A percentile compares a stretch with the other conserved stretches of the same genome.
Evolutionary conservation across 2,797 vertebrate genomes (phyloP).

Genomic region (Oreochromis mossambicus): DNA sequence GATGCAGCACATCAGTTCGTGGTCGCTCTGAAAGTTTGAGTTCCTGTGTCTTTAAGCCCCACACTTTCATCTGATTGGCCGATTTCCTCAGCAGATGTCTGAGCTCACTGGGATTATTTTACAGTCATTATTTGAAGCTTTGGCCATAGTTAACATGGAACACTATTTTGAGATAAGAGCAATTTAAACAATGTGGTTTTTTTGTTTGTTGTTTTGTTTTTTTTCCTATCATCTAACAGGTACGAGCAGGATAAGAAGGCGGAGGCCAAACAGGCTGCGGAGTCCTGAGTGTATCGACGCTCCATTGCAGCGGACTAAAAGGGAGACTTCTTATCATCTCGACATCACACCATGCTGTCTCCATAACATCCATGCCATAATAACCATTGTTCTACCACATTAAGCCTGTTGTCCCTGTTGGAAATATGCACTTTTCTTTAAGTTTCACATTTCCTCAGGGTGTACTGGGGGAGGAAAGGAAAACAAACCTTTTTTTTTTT

Average conservation of each 20-base stretch:
- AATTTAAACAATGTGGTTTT: background rate
- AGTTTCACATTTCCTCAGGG: conserved; percentile 61
- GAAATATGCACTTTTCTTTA: conserved; percentile 41
- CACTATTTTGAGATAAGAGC: background rate
- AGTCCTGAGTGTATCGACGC: conserved; percentile 57
- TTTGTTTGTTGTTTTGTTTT: background rate
- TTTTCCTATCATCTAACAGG: conserved; percentile 54
- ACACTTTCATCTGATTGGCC: background rate
- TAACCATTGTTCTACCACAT: conserved; percentile 37
- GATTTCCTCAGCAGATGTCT: background rate
- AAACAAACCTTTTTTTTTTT: background rate
- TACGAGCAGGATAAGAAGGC: conserved; percentile 83
- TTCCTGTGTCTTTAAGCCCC: background rate
- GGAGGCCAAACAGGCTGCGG: conserved; percentile 39
- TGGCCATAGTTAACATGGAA: background rate
- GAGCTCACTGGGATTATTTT: background rate
- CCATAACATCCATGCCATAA: conserved; percentile 52
- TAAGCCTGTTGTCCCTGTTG: conserved; percentile 49
- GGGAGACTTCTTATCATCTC: conserved; percentile 46
- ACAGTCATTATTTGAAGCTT: background rate
- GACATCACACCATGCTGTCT: conserved; percentile 17
- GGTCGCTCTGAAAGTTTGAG: background rate
- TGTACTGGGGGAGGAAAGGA: background rate
- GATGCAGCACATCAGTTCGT: background rate
- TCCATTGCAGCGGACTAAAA: conserved; percentile 40